phyloP scores from a whole-genome alignment of 2,797 vertebrate species.

The Oryzias sinensis region DNA sequence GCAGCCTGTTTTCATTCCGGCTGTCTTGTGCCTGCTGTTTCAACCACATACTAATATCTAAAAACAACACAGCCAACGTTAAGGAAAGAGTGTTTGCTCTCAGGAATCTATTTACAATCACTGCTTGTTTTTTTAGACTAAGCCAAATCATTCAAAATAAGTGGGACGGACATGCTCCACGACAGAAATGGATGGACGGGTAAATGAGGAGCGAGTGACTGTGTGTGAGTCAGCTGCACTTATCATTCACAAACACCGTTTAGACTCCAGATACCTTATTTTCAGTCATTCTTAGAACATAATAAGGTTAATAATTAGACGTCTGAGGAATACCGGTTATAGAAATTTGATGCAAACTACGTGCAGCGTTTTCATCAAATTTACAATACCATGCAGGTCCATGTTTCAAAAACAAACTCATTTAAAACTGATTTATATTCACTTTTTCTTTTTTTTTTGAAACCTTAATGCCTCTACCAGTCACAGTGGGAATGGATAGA shows the following conservation, averaged over 20 bases:
- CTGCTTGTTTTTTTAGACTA: constrained; percentile 59
- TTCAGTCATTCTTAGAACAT: constrained; percentile 4
- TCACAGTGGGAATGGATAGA: constrained; percentile 66
- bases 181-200: constrained; percentile 34
- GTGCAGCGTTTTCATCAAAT: constrained; percentile 16
- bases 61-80: constrained; percentile 56
- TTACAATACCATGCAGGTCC: constrained; percentile 28
- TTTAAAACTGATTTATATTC: constrained; percentile 72
- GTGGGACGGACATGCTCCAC: constrained; percentile 32
- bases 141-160: constrained; percentile 62
- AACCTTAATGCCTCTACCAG: constrained; percentile 58
- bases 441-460: constrained; percentile 39
- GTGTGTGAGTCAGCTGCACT: constrained; percentile 37
- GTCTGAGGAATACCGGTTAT: constrained; percentile 9
- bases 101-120: constrained; percentile 56
- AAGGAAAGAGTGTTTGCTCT: constrained; percentile 41
- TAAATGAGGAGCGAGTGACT: constrained; percentile 33
- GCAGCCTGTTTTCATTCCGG: constrained; percentile 49
- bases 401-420: constrained; percentile 57
- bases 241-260: constrained; percentile 13
- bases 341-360: background rate
- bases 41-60: constrained; percentile 59
- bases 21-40: constrained; percentile 32
- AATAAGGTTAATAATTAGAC: constrained; percentile 32
- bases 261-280: constrained; percentile 17